A percentile compares a stretch with the other conserved stretches of the same genome.
These are phyloP conservation scores for Lagodon rhomboides DNA, from an alignment of 2,797 vertebrate species.

Conservation along the genomic window DNA sequence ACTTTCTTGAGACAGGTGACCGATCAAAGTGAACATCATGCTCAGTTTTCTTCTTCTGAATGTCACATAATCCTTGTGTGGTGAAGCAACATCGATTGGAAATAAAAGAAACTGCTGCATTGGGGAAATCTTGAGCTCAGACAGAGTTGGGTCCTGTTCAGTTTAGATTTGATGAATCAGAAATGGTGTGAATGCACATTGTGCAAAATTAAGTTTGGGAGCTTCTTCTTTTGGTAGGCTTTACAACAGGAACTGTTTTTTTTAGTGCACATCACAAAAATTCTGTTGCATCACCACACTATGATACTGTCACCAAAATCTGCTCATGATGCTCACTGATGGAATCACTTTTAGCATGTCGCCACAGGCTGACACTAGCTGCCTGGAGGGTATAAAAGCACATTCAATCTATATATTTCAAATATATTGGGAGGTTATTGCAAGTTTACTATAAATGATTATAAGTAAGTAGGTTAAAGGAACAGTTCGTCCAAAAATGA, in stretches of 20 bases:
- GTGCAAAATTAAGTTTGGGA: neutral
- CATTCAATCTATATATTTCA: neutral
- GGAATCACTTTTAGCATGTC: neutral
- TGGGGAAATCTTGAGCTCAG: neutral
- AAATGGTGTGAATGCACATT: neutral
- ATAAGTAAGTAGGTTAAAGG: neutral
- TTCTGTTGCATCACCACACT: slow-evolving; percentile 17
- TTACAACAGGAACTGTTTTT: neutral
- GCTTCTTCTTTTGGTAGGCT: neutral
- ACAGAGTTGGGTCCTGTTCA: neutral
- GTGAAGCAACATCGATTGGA: neutral
- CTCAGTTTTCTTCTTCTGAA: neutral
- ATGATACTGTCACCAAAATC: neutral
- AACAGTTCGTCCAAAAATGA: neutral
- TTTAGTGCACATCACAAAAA: neutral
- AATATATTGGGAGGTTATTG: neutral
- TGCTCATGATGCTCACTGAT: slow-evolving; percentile 12
- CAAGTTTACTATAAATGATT: neutral
- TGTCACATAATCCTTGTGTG: neutral
- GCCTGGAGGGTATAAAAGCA: slow-evolving; percentile 34
- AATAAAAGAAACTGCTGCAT: slow-evolving; percentile 1
- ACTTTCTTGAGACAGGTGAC: neutral
- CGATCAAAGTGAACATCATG: neutral
- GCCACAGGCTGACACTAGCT: slow-evolving; percentile 21
- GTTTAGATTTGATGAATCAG: neutral